A percentile compares a stretch with the other conserved stretches of the same genome.
Evolutionary conservation across 2,888 invertebrate species (phyloP).

Genomic region (Drosophila diplacantha): DNA sequence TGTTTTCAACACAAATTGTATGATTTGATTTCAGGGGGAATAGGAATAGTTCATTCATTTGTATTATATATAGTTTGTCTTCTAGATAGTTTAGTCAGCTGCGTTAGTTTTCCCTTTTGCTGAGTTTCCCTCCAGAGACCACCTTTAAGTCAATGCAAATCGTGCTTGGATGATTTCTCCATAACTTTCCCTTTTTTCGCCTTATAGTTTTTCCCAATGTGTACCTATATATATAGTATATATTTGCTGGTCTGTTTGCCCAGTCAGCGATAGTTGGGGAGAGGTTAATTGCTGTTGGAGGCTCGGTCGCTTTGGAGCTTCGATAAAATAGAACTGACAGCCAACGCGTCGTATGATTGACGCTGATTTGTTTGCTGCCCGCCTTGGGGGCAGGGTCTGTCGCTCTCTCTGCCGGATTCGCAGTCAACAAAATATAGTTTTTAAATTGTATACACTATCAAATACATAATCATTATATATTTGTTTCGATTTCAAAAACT

Average conservation of each 20-base stretch:
- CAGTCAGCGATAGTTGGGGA: conserved; percentile 24
- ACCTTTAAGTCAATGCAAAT: conserved; percentile 12
- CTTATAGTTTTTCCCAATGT: conserved; percentile 17
- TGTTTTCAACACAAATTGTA: no score
- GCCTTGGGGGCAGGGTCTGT: conserved; percentile 15
- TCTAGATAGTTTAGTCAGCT: not conserved
- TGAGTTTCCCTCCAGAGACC: conserved; percentile 1
- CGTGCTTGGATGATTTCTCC: conserved; percentile 22
- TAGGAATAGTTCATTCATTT: not conserved
- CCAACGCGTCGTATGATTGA: conserved; percentile 60
- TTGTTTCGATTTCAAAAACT: not conserved
- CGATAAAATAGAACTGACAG: conserved; percentile 52
- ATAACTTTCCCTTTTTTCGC: conserved; percentile 23
- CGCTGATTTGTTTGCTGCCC: conserved; percentile 62
- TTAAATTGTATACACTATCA: not conserved
- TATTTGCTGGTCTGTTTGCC: conserved; percentile 9
- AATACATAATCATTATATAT: not conserved
- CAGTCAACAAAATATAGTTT: conserved; percentile 6
- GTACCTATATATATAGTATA: not conserved
- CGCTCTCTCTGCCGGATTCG: conserved; percentile 17
- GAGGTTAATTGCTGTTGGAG: conserved; percentile 50
- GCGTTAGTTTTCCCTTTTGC: conserved; percentile 1
- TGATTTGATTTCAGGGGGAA: not conserved
- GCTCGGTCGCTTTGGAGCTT: conserved; percentile 25
- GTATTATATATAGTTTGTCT: not conserved